Evolutionary conservation across 2,113 vertebrate species (phyloP).

Genomic region (Protobothrops mucrosquamatus): DNA sequence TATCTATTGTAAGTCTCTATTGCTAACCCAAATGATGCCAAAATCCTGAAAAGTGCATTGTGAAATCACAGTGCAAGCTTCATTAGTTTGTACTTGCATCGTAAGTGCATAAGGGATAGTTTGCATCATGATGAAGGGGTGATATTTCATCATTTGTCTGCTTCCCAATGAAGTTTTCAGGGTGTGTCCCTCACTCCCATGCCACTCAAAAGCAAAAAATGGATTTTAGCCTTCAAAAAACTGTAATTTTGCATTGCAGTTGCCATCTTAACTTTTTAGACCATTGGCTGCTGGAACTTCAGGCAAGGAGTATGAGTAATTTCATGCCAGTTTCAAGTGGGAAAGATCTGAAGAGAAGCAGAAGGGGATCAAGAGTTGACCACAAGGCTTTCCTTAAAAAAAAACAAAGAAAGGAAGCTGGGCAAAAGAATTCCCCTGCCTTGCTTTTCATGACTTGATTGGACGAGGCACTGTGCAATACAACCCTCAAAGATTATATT

Average conservation of each 20-base stretch:
- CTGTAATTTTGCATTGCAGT: not conserved
- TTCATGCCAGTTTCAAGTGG: not conserved
- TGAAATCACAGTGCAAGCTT: not conserved
- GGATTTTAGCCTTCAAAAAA: not conserved
- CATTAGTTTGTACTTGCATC: not conserved
- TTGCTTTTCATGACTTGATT: not conserved
- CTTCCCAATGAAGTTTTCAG: not conserved
- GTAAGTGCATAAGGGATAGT: not conserved
- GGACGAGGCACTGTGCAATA: not conserved
- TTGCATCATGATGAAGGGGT: not conserved
- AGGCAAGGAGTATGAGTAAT: not conserved
- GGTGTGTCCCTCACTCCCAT: not conserved
- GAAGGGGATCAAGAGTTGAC: not conserved
- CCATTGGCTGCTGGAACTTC: not conserved
- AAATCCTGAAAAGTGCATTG: not conserved
- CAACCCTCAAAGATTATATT: not conserved
- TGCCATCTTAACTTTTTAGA: not conserved
- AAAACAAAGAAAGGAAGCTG: not conserved
- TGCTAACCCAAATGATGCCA: not conserved
- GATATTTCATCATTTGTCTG: not conserved
- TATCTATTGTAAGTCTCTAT: not conserved
- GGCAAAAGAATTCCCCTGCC: not conserved
- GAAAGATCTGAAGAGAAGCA: not conserved
- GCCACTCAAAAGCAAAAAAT: not conserved
- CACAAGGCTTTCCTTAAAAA: not conserved